phyloP scores from a whole-genome alignment of 2,113 vertebrate species.

The Orientallactaga bullata region DNA sequence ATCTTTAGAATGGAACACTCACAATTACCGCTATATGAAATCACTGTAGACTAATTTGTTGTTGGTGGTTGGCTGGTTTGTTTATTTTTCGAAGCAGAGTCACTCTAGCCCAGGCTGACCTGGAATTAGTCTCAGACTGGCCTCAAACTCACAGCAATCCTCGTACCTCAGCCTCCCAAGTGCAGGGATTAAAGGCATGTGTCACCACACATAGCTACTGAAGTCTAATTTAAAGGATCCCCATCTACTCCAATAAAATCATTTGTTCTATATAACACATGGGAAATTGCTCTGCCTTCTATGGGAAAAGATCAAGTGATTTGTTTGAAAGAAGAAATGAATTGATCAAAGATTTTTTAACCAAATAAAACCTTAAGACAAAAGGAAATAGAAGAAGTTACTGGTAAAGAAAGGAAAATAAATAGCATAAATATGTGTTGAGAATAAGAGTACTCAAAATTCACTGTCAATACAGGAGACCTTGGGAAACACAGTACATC shows the following conservation, averaged over 20 bases:
- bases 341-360: background rate
- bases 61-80: too few species aligned
- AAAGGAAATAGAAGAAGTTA: background rate
- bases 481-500: too few species aligned
- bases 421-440: background rate
- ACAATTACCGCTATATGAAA: background rate
- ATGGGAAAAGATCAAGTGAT: background rate
- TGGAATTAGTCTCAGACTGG: too few species aligned
- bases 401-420: background rate
- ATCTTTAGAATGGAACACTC: background rate
- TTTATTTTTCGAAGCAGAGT: too few species aligned
- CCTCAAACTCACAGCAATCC: too few species aligned
- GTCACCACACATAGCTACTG: too few species aligned
- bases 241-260: background rate
- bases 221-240: background rate
- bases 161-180: too few species aligned
- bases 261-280: background rate
- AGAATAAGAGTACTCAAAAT: background rate
- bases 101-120: too few species aligned
- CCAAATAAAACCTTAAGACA: background rate
- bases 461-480: too few species aligned
- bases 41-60: background rate
- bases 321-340: background rate
- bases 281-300: background rate
- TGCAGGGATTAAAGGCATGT: too few species aligned